Evolutionary conservation across 2,113 vertebrate species (phyloP).

Genomic region (Amblyornis subalaris): DNA sequence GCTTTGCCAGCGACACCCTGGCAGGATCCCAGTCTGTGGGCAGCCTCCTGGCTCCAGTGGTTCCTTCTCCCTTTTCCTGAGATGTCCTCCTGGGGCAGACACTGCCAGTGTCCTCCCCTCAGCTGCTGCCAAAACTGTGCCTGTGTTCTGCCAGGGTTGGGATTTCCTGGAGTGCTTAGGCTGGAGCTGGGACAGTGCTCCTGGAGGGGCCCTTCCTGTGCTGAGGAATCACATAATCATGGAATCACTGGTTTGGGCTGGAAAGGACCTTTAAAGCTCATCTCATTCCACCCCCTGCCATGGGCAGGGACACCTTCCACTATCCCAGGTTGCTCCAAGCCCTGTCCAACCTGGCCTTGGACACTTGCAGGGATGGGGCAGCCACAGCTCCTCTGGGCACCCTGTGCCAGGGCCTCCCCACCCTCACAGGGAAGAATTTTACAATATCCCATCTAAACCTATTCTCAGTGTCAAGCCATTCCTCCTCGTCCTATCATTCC

Average conservation of each 20-base stretch:
- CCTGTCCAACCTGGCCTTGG: rapidly evolving
- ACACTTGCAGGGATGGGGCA: not conserved
- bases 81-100: not conserved
- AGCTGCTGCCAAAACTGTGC: not conserved
- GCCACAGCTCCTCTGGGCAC: not conserved
- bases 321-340: not conserved
- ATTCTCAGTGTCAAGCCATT: not conserved
- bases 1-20: not conserved
- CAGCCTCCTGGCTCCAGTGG: not conserved
- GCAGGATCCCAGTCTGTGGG: not conserved
- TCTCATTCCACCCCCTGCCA: not conserved
- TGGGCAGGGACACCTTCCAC: not conserved
- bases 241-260: not conserved
- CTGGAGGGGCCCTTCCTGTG: not conserved
- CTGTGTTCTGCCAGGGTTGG: not conserved
- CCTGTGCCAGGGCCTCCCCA: not conserved
- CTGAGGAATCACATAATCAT: not conserved
- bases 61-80: not conserved
- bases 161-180: not conserved
- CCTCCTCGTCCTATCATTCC: not conserved
- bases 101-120: not conserved
- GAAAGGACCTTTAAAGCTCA: rapidly evolving
- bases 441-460: not conserved
- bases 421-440: not conserved
- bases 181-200: not conserved